phyloP scores from a whole-genome alignment of 2,888 invertebrate species.

The Cataglyphis albicans region DNA sequence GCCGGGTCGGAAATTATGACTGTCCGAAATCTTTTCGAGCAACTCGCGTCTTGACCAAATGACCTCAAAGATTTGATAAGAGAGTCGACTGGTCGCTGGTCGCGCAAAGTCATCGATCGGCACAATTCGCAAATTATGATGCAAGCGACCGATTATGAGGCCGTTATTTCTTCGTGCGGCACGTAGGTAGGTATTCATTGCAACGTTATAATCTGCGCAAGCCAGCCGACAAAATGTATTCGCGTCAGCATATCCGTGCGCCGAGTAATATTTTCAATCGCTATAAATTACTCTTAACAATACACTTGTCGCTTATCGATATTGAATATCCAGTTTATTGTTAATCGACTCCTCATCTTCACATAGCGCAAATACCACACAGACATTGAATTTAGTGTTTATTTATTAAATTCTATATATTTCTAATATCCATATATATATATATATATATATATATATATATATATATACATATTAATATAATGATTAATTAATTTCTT shows the following conservation, averaged over 20 bases:
- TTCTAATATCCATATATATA: background rate
- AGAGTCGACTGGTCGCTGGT: conserved; percentile 11
- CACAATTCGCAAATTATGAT: conserved; percentile 54
- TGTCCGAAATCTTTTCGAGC: conserved; percentile 29
- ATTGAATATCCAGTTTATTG: conserved; percentile 1
- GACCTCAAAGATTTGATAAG: conserved; percentile 51
- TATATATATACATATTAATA: background rate
- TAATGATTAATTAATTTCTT: background rate
- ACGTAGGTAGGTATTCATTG: conserved; percentile 30
- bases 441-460: background rate
- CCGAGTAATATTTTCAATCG: conserved; percentile 41
- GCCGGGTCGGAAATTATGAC: conserved; percentile 19
- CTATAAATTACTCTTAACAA: conserved; percentile 19
- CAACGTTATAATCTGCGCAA: conserved; percentile 37
- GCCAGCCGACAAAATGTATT: conserved; percentile 34
- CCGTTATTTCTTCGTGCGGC: conserved; percentile 45
- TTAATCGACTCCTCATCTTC: background rate
- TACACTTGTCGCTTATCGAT: background rate
- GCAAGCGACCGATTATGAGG: conserved; percentile 54
- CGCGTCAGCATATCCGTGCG: conserved; percentile 50
- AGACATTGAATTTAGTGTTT: background rate
- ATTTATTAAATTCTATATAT: background rate
- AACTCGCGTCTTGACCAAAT: conserved; percentile 53
- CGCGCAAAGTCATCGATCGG: conserved; percentile 53
- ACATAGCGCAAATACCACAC: background rate